These are phyloP conservation scores for Cyrtorhinus lividipennis DNA, from an alignment of 1,140 invertebrate genomes.

Conservation along the genomic window DNA sequence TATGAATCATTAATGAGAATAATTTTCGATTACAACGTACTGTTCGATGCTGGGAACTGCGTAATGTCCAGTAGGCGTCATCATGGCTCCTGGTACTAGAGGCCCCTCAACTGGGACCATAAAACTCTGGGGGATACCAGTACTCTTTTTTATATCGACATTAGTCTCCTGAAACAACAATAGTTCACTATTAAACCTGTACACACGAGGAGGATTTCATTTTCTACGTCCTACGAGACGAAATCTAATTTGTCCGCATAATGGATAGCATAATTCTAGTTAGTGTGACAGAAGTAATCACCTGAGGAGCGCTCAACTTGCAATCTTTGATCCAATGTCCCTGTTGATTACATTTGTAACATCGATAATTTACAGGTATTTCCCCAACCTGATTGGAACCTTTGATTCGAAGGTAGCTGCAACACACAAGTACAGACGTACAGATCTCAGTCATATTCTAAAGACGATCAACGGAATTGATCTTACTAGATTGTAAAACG, in stretches of 20 bases:
- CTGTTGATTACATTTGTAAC: constrained; percentile 79
- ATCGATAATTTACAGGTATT: constrained; percentile 77
- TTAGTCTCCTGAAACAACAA: constrained; percentile 36
- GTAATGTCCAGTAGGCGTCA: constrained; percentile 81
- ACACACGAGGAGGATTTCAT: background rate
- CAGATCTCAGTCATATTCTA: no score
- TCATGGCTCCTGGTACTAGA: constrained; percentile 76
- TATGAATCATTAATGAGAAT: no score
- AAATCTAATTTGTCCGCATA: no score
- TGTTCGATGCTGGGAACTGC: constrained; percentile 83
- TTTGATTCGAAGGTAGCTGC: constrained; percentile 73
- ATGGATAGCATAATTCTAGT: background rate
- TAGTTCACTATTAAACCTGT: constrained; percentile 21
- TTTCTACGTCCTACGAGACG: background rate
- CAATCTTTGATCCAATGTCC: constrained; percentile 97
- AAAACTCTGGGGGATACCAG: constrained; percentile 94
- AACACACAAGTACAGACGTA: constrained; percentile 22
- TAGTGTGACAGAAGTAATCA: no score
- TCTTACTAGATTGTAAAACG: no score
- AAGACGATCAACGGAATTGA: no score
- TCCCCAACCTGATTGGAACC: constrained; percentile 73
- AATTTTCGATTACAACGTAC: no score
- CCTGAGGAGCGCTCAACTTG: constrained; percentile 46
- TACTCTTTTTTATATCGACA: constrained; percentile 74
- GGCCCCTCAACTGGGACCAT: constrained; percentile 85